phyloP scores from a whole-genome alignment of 2,113 vertebrate species.

The Scalopus aquaticus region DNA sequence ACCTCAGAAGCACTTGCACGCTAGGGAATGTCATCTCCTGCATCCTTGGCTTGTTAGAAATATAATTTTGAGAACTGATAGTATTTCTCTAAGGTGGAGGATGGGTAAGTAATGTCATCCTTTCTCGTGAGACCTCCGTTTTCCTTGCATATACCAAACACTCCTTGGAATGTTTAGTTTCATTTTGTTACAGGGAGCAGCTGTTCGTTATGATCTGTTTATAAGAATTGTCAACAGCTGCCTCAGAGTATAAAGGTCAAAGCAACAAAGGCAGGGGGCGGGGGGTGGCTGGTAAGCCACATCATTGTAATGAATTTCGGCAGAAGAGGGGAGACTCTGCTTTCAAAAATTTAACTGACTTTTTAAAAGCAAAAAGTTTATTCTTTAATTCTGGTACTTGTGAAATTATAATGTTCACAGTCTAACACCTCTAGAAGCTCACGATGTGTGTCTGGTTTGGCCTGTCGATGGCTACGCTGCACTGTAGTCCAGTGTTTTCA shows the following conservation, averaged over 20 bases:
- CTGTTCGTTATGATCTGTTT: neutral
- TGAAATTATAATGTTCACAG: neutral
- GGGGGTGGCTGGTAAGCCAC: neutral
- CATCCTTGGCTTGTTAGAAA: slow-evolving; percentile 22
- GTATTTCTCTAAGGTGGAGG: neutral
- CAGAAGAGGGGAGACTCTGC: neutral
- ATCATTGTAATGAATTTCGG: neutral
- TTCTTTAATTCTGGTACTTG: neutral
- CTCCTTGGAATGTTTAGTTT: neutral
- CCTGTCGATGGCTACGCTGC: neutral
- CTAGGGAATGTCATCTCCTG: neutral
- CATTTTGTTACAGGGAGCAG: neutral
- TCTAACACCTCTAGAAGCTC: neutral
- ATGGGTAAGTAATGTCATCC: neutral
- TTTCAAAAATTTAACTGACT: neutral
- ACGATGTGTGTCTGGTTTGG: neutral
- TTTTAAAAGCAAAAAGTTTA: neutral
- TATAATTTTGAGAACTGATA: neutral
- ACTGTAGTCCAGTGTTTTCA: neutral
- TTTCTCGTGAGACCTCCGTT: neutral
- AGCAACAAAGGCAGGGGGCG: no score
- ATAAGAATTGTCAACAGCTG: neutral
- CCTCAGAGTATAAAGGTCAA: neutral
- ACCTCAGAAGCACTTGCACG: neutral
- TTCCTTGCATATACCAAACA: neutral